Evolutionary conservation across 2,797 vertebrate genomes (phyloP), one percentile per base, ranked within the genome.

Genomic region (Halcyon badia): DNA sequence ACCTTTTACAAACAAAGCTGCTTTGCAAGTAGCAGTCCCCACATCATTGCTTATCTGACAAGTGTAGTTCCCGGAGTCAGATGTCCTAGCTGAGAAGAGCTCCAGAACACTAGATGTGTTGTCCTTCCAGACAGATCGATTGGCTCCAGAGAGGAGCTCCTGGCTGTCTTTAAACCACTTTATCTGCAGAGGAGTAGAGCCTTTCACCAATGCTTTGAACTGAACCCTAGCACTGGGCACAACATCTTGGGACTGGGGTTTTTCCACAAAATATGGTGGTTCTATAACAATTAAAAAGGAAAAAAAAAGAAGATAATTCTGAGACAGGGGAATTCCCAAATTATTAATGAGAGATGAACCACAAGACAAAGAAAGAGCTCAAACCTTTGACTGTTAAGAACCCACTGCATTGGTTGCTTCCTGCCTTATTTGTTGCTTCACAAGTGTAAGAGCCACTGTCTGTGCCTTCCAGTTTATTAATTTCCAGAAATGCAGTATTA

Each of bases 131-230:
- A 99, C 98, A 7, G 98, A 99, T 96, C 98, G 99, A 97, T 98
- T 98, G 6, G 98, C 97, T 49, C 99, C 99, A 4, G 99, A 98
- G 60, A 98, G 91, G 81, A 99, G 96, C 96, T 99, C 99, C 89
- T 99, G 99, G 96, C 99, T 98, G 96, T 99, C 98, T 98, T 99
- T 99, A 98, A 99, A 99, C 99, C 99, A 99, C 87, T 99, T 99
- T 95, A 99, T 99, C 62, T 98, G 98, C 94, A 99, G 96, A 24
- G 99, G 99, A 15, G 98, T 98, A 6, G 99, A 99, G 64, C 99
- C 99, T 86, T 98, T 99, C 60, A 99, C 91, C 83, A 99, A 97
- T 5, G 99, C 98, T 77, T 98, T 99, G 95, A 99, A 99, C 64
- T 99, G 98, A 89, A 99, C 99, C 97, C 99, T 99, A 83, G 99